Percentiles rank a stretch among this genome's conserved stretches.
These are phyloP conservation scores for Drosophila subobscura DNA, from an alignment of 1,140 invertebrate species.

Conservation along the genomic window DNA sequence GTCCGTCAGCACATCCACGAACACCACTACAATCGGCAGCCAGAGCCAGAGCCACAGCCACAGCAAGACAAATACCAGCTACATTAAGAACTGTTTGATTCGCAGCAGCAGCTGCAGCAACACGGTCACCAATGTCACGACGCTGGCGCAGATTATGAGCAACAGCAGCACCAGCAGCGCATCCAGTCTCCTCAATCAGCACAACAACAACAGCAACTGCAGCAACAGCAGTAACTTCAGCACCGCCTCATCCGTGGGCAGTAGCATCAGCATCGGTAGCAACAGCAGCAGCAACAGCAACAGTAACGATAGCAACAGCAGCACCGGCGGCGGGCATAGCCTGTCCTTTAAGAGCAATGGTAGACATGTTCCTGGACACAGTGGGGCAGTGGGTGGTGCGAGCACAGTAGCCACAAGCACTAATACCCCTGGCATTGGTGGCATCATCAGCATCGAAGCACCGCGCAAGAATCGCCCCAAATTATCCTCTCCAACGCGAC, in stretches of 20 bases:
- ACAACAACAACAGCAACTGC: conserved; percentile 74
- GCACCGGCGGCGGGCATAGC: conserved; percentile 46
- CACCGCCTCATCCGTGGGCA: conserved; percentile 69
- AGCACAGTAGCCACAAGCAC: conserved; percentile 43
- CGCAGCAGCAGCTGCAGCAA: conserved; percentile 83
- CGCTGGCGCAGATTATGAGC: conserved; percentile 82
- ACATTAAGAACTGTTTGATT: conserved; percentile 80
- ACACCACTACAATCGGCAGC: conserved; percentile 52
- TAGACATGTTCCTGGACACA: conserved; percentile 44
- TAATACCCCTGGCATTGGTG: conserved; percentile 58
- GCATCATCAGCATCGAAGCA: conserved; percentile 61
- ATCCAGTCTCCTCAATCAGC: conserved; percentile 71
- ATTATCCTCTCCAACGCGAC: conserved; percentile 90
- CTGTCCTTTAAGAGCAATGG: conserved; percentile 61
- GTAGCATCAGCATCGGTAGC: conserved; percentile 72
- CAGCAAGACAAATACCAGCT: conserved; percentile 65
- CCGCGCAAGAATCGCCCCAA: conserved; percentile 89
- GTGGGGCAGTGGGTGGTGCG: conserved; percentile 17
- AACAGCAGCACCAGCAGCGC: conserved; percentile 78
- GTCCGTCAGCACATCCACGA: conserved; percentile 73
- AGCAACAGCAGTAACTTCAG: conserved; percentile 77
- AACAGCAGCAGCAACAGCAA: conserved; percentile 32
- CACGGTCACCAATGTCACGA: conserved; percentile 82
- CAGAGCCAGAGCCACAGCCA: conserved; percentile 42
- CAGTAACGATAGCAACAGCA: conserved; percentile 59